phyloP scores from a whole-genome alignment of 2,888 invertebrate genomes.

The Fragum fragum region DNA sequence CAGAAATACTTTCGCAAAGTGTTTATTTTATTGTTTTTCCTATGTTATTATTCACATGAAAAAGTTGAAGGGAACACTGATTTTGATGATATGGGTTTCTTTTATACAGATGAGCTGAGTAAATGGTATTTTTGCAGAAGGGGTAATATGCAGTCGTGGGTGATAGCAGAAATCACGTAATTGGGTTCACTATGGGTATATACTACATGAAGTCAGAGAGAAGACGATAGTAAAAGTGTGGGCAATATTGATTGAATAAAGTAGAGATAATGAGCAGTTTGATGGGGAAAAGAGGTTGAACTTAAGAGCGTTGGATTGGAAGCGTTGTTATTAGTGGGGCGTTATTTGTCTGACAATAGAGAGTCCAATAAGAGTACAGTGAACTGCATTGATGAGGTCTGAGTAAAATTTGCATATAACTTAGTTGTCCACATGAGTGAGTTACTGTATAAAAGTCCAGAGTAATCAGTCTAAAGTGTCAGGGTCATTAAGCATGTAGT shows the following conservation, averaged over 20 bases:
- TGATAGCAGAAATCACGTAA: not conserved
- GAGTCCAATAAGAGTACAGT: not conserved
- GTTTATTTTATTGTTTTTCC: not conserved
- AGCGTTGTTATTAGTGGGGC: not conserved
- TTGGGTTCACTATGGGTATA: not conserved
- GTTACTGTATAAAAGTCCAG: no score
- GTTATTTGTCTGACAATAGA: not conserved
- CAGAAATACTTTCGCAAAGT: not conserved
- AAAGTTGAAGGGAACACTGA: not conserved
- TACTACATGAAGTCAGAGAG: not conserved
- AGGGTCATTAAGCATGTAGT: no score
- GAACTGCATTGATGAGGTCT: no score
- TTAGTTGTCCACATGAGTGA: no score
- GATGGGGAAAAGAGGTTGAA: not conserved
- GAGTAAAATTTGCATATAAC: no score
- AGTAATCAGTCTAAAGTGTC: no score
- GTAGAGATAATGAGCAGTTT: conserved; percentile 1
- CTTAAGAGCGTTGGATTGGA: not conserved
- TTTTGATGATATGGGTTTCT: not conserved
- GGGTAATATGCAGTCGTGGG: not conserved
- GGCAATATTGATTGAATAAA: not conserved
- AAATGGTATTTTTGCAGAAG: not conserved
- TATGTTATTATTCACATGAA: not conserved
- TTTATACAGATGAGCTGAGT: not conserved
- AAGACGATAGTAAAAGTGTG: not conserved